Evolutionary conservation across 2,797 vertebrate species (phyloP), one percentile per base, ranked within the genome.

Genomic region (Orientallactaga sibirica): DNA sequence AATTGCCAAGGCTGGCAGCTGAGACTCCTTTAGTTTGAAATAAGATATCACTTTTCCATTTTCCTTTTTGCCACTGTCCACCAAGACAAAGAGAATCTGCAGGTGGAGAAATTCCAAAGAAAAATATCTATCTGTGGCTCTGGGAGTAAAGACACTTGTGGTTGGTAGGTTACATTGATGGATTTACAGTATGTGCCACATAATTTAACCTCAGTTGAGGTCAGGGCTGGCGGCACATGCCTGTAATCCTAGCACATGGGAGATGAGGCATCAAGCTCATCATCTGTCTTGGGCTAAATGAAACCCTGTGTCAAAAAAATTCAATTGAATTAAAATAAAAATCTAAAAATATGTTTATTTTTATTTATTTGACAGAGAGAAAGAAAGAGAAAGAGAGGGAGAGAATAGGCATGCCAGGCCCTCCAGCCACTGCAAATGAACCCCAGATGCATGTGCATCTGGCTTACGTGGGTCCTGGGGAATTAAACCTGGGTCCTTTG

Each of bases 21-120:
- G 98, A 86, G 97, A 92, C 52, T 98, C 98, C 93, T 98, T 98
- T 83, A 99, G 97, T 61, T 98, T 98, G 90, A 99, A 99, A 98
- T 98, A 99, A 0, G 97, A 97, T 85, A 99, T 88, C 8, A 98
- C 97, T 29, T 91, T 98, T 11, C 94, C 97, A 87, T 99, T 99
- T 90, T 98, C 98, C 87, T 98, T 98, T 52, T 98, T 55, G 4
- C 97, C 97, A 84, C 98, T 98, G 25, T 99, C 99, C 90, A 99
- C 97, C 96, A 99, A 96, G 89, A 99, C 98, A 76, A 99, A 99
- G 92, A 99, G 98, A 95, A 99, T 97, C 99, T 99, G 97, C 52
- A 5, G 68, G 20, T 43, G 94, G 82, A 93, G 8, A 87, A 64
- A 95, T 88, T 80, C n/a, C 16, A 82, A 90, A 93, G 71, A 92